Percentiles rank a stretch among this genome's conserved stretches.
Evolutionary conservation across 2,113 vertebrate genomes (phyloP).

Genomic region (Cathartes aura): DNA sequence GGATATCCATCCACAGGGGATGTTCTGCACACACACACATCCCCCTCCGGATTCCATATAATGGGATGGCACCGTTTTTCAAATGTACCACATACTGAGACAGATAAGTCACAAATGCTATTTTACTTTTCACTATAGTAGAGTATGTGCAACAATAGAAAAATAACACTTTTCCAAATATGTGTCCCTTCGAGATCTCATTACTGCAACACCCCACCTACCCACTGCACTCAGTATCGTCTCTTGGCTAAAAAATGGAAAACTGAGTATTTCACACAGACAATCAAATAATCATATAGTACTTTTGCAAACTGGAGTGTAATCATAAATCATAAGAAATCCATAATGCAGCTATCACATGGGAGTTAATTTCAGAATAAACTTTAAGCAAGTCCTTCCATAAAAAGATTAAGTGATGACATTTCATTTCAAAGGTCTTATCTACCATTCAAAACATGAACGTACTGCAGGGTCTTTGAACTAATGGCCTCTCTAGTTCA

Average conservation of each 20-base stretch:
- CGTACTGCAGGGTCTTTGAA: background rate
- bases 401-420: background rate
- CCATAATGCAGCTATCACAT: background rate
- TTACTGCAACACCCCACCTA: background rate
- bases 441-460: background rate
- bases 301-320: background rate
- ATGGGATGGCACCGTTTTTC: background rate
- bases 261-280: background rate
- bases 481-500: background rate
- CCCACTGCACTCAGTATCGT: background rate
- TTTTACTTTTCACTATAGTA: background rate
- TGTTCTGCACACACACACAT: accelerated
- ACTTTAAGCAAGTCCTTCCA: background rate
- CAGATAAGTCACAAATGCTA: background rate
- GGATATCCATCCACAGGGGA: background rate
- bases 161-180: background rate
- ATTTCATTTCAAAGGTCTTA: conserved; percentile 23
- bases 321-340: background rate
- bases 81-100: background rate
- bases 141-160: background rate
- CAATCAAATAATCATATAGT: background rate
- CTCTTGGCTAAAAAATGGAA: background rate
- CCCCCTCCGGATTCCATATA: background rate
- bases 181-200: background rate
- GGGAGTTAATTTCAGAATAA: background rate